Conservation (phyloP, 2,888 invertebrate genomes). For the Antheraea assamensis region DNA sequence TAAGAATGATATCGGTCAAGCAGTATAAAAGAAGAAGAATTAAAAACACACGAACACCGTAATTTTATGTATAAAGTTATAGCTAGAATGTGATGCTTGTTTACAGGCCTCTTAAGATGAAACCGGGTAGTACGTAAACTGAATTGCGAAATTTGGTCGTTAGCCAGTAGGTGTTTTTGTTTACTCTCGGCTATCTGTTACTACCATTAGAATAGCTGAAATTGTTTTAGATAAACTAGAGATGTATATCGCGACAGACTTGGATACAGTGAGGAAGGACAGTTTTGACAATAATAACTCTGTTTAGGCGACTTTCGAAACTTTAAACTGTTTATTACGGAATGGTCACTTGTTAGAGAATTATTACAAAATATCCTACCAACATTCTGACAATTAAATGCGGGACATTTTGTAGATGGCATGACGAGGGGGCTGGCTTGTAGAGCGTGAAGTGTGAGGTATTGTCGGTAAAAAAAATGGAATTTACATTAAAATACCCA, state of each 20-base stretch:
- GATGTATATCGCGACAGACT: not conserved
- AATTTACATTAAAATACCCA: too few relatives aligned
- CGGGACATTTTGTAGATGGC: too few relatives aligned
- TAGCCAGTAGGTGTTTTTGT: conserved; percentile 35
- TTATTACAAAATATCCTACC: too few relatives aligned
- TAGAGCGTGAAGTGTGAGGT: too few relatives aligned
- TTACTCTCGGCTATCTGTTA: conserved; percentile 24
- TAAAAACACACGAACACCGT: not conserved
- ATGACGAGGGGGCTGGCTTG: too few relatives aligned
- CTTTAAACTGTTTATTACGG: not conserved
- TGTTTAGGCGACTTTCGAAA: not conserved
- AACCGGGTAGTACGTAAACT: conserved; percentile 2
- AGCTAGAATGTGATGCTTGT: not conserved
- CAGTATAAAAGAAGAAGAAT: too few relatives aligned
- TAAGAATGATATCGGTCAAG: too few relatives aligned
- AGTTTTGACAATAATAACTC: not conserved
- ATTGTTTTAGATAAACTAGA: conserved; percentile 7
- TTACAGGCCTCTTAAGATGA: conserved; percentile 13
- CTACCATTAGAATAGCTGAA: conserved; percentile 22
- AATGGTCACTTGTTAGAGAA: too few relatives aligned
- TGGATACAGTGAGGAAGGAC: not conserved
- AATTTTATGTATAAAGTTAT: not conserved
- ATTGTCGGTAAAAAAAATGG: too few relatives aligned
- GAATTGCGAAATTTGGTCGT: conserved; percentile 35
- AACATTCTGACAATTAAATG: too few relatives aligned